phyloP scores from a whole-genome alignment of 2,113 vertebrate genomes.

The Calypte anna region DNA sequence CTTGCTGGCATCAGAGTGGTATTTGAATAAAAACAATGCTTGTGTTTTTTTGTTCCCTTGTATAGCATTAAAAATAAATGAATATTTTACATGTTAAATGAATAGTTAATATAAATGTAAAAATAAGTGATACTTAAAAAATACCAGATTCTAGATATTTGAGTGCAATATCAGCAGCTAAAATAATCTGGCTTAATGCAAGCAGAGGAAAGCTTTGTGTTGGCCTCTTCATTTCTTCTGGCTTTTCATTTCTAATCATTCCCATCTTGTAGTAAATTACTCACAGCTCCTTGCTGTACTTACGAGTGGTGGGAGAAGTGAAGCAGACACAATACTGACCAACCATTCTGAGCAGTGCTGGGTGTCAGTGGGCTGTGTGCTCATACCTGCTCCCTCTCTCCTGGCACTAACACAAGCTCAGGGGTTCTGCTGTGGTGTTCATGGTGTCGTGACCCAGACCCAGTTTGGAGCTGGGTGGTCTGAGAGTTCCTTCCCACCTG shows the following conservation, averaged over 20 bases:
- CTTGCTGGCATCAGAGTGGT: not conserved
- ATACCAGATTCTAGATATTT: not conserved
- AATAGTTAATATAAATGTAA: not conserved
- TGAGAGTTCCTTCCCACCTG: not conserved
- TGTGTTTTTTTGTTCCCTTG: not conserved
- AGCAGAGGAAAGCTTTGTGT: not conserved
- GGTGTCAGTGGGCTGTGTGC: not conserved
- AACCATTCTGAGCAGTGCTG: not conserved
- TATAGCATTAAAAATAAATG: not conserved
- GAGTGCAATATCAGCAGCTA: not conserved
- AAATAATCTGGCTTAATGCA: not conserved
- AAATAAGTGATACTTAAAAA: not conserved
- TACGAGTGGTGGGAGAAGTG: not conserved
- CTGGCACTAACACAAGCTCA: not conserved
- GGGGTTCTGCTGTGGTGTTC: not conserved
- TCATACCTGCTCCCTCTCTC: not conserved
- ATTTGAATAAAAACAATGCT: not conserved
- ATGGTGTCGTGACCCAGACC: not conserved
- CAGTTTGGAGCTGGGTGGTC: not conserved
- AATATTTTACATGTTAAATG: not conserved
- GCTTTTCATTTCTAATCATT: not conserved
- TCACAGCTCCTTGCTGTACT: not conserved
- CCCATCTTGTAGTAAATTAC: constrained; percentile 6
- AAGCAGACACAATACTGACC: not conserved
- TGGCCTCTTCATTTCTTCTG: constrained; percentile 27